Evolutionary conservation across 2,113 vertebrate species (phyloP), one percentile per base, ranked within the genome.

Genomic region (Thunnus thynnus): DNA sequence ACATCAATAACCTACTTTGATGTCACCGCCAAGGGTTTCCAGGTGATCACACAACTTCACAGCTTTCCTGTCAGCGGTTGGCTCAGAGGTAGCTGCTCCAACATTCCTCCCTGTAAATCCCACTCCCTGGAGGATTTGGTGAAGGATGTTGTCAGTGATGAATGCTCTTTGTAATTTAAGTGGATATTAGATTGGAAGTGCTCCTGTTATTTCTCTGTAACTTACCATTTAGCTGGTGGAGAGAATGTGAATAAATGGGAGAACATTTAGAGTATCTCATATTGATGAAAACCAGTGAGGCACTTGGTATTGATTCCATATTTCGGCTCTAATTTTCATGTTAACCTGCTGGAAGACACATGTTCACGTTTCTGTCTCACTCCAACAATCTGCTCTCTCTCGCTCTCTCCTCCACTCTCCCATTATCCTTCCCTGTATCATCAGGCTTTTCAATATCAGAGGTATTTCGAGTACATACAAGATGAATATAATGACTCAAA

Each of bases 11-110:
- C 51, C 41, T 6, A 41, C 83, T 84, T 86, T 83, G 80, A 76
- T 88, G 83, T 61, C 6, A 13, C 75, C 74, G 82, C 56, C 65
- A 67, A 68, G 13, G 58, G 66, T 88, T 90, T 88, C 65, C 82
- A 82, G 79, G 77, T 75, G 82, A 78, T 80, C 82, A 60, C 67
- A 55, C n/a, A 47, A 63, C 79, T 81, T 83, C 76, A 64, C 75
- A 64, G 69, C 64, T 18, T 65, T 62, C 32, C 57, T 60, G 63
- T 76, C 86, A 72, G 20, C 64, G 74, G 66, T 41, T 61, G 41
- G 57, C 77, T 84, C 66, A 69, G 69, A 69, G 68, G 50, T 66
- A 57, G 73, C 76, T 7, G 27, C 61, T 73, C 30, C 57, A 27
- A 47, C 41, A 62, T 68, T 68, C 63, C 32, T 68, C 41, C 47